Evolutionary conservation across 1,140 invertebrate species (phyloP).

Genomic region (Kradibia gibbosae): DNA sequence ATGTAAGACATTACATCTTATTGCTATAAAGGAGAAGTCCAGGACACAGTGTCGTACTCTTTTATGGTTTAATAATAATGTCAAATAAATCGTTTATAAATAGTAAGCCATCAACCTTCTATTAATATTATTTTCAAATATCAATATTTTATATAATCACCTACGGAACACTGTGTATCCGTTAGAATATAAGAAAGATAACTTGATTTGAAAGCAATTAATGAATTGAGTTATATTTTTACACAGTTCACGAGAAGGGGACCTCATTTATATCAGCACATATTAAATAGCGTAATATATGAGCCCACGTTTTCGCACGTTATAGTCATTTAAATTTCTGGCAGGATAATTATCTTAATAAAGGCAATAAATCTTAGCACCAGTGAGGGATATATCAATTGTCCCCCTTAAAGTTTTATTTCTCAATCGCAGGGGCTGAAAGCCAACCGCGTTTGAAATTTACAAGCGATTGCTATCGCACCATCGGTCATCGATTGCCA

Average conservation of each 20-base stretch:
- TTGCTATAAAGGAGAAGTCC: not conserved
- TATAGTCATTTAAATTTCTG: not conserved
- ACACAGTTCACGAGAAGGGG: not conserved
- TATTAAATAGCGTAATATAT: not conserved
- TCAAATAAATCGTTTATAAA: not conserved
- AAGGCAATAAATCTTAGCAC: not conserved
- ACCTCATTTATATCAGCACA: not conserved
- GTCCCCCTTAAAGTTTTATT: not conserved
- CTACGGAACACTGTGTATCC: not conserved
- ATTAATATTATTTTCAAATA: constrained; percentile 22
- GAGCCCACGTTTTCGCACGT: not conserved
- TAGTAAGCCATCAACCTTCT: not conserved
- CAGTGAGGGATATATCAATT: not conserved
- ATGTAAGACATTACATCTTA: not conserved
- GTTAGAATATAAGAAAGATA: not conserved
- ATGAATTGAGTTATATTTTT: not conserved
- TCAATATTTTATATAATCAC: constrained; percentile 9
- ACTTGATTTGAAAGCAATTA: not conserved
- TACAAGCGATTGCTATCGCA: not conserved
- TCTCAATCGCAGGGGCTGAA: not conserved
- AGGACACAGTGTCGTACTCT: not conserved
- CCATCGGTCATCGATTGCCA: not conserved
- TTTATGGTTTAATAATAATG: not conserved
- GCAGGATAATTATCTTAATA: not conserved
- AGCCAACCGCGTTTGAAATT: not conserved